A percentile compares a stretch with the other conserved stretches of the same genome.
Conservation (phyloP, 2,113 vertebrate genomes). For the Chamaetylas fuelleborni region DNA sequence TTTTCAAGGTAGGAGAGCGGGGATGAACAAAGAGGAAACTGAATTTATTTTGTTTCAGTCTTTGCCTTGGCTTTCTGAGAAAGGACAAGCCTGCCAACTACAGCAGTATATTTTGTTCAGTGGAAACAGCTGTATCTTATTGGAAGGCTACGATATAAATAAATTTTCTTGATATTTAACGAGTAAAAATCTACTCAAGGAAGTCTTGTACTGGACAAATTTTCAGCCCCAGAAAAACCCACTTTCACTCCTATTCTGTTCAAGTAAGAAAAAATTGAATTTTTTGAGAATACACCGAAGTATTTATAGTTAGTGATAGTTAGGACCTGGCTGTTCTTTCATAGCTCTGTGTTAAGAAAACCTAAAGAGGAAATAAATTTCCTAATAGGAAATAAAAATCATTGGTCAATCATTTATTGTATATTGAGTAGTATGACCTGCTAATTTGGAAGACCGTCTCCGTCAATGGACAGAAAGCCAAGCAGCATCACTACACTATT, state of each 20-base stretch:
- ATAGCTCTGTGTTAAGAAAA: not conserved
- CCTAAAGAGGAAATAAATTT: not conserved
- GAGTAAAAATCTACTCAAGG: no score
- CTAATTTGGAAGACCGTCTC: conserved; percentile 11
- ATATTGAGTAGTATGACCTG: conserved; percentile 3
- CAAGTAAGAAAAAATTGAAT: no score
- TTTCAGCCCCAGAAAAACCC: no score
- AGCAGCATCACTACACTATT: not conserved
- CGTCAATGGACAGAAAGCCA: not conserved
- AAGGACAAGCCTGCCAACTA: not conserved
- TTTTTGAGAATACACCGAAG: no score
- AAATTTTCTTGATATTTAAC: no score
- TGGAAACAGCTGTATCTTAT: not conserved
- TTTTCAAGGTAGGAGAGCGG: not conserved
- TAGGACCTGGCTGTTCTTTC: not conserved
- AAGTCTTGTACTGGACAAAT: no score
- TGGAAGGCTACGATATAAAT: not conserved
- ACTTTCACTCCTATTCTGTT: no score
- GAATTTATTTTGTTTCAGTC: not conserved
- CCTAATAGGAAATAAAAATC: not conserved
- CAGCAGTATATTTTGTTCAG: not conserved
- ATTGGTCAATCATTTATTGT: conserved; percentile 13
- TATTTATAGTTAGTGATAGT: conserved; percentile 33
- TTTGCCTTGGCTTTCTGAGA: not conserved
- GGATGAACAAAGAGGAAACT: not conserved